Evolutionary conservation across 1,140 invertebrate species (phyloP), one percentile per base, ranked within the genome.

Genomic region (Ceratosolen fusciceps): DNA sequence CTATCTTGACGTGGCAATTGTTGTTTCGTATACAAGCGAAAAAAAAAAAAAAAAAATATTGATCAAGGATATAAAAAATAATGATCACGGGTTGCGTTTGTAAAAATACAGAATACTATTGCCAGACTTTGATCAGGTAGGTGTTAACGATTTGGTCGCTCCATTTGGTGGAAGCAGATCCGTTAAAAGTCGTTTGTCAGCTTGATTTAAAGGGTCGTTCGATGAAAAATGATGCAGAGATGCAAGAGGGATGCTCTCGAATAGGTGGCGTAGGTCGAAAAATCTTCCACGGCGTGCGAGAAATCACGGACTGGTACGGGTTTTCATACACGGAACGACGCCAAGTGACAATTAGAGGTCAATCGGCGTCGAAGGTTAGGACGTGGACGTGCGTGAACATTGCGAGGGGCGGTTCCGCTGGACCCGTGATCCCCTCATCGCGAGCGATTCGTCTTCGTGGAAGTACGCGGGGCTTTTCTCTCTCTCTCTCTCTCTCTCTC

Each of bases 281-380:
- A 76, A 76, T 68, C 60, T 76, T 76, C 49, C 62, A 54, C 26
- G 65, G 9, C n/a, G 34, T 8, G 37, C 21, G 34, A 34, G 8
- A 16, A 37, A 37, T 65, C 60, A 65, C 29, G 58, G 73, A 62
- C 34, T 74, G 72, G 37, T 56, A 74, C 37, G 72, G n/a, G 34
- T 31, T 75, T 75, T 75, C 39, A n/a, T 74, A 26, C 34, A 31
- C 31, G 16, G 21, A 37, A 39, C 14, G 56, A 58, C 49, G 58
- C 24, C 43, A 76, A 76, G 47, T 68, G 74, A 76, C 74, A 76
- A 76, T 76, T 76, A 76, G 74, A 68, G 74, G 74, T 34, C 47
- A 76, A 76, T 76, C 31, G 37, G n/a, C 26, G 29, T 19, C 62
- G 74, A 76, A 76, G 74, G 74, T 76, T 68, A 71, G 47, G 16